Evolutionary conservation across 2,888 invertebrate genomes (phyloP).

Genomic region (Luperina nickerlii): DNA sequence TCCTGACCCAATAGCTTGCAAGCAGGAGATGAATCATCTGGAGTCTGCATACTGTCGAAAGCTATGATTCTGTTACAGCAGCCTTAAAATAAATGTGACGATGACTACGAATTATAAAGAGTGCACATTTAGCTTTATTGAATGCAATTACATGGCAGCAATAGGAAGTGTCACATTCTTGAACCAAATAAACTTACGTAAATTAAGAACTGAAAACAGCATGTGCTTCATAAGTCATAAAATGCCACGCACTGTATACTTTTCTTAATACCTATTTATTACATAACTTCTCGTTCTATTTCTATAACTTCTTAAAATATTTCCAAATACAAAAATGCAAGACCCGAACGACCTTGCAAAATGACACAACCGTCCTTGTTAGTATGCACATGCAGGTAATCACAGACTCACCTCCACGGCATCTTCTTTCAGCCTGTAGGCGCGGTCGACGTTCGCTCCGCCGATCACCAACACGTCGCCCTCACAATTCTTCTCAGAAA

Average conservation of each 20-base stretch:
- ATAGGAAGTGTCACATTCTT: not conserved
- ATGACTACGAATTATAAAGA: not conserved
- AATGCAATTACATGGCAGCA: not conserved
- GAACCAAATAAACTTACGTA: not conserved
- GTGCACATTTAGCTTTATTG: not conserved
- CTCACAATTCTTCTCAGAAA: conserved; percentile 53
- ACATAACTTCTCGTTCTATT: not conserved
- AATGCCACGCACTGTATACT: not conserved
- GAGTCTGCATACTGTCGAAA: not conserved
- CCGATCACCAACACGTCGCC: conserved; percentile 93
- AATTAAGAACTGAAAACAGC: not conserved
- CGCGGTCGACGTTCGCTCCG: conserved; percentile 94
- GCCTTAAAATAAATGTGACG: not conserved
- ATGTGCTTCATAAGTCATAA: not conserved
- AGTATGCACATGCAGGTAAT: conserved; percentile 44
- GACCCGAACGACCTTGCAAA: not conserved
- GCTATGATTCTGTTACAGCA: not conserved
- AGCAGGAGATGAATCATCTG: not conserved
- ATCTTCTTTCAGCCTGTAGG: conserved; percentile 91
- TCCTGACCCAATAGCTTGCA: not conserved
- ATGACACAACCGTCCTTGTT: conserved; percentile 6
- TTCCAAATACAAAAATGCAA: not conserved
- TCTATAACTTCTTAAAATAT: not conserved
- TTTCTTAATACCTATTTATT: not conserved
- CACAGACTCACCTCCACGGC: conserved; percentile 91